A percentile compares a stretch with the other conserved stretches of the same genome.
These are phyloP conservation scores for Dallia pectoralis DNA, from an alignment of 2,797 vertebrate genomes.

Conservation along the genomic window DNA sequence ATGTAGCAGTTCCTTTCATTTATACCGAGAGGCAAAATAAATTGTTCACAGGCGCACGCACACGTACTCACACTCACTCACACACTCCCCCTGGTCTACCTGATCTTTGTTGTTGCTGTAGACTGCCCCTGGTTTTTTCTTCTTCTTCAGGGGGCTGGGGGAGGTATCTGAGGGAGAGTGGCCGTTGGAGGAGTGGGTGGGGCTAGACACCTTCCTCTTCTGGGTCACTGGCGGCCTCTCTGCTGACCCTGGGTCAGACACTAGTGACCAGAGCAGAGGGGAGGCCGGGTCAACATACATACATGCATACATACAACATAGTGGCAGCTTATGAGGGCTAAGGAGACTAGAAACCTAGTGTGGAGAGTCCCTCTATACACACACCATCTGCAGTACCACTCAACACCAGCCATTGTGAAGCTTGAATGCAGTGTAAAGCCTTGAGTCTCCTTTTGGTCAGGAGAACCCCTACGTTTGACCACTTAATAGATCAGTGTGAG, in stretches of 20 bases:
- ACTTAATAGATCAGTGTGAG: not conserved
- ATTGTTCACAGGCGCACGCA: not conserved
- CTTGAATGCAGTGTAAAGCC: not conserved
- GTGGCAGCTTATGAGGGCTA: not conserved
- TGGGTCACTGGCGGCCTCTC: constrained; percentile 82
- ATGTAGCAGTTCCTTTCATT: not conserved
- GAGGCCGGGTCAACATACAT: constrained; percentile 7
- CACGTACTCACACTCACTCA: constrained; percentile 1
- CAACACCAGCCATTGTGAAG: not conserved
- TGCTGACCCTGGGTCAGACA: constrained; percentile 86
- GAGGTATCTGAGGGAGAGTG: constrained; percentile 94
- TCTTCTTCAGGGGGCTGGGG: constrained; percentile 95
- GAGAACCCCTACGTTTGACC: not conserved
- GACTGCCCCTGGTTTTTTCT: constrained; percentile 96
- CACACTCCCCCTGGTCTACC: constrained; percentile 67
- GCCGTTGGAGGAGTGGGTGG: constrained; percentile 96
- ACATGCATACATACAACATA: not conserved
- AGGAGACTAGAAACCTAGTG: not conserved
- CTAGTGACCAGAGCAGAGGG: constrained; percentile 38
- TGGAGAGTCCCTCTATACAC: not conserved
- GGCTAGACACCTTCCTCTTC: constrained; percentile 94
- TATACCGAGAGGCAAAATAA: not conserved
- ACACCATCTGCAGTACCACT: not conserved
- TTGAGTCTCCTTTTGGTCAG: not conserved
- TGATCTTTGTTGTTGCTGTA: constrained; percentile 92